Base-by-base conservation (phyloP, 1,140 invertebrate species). In the Lanistes nyassanus region DNA sequence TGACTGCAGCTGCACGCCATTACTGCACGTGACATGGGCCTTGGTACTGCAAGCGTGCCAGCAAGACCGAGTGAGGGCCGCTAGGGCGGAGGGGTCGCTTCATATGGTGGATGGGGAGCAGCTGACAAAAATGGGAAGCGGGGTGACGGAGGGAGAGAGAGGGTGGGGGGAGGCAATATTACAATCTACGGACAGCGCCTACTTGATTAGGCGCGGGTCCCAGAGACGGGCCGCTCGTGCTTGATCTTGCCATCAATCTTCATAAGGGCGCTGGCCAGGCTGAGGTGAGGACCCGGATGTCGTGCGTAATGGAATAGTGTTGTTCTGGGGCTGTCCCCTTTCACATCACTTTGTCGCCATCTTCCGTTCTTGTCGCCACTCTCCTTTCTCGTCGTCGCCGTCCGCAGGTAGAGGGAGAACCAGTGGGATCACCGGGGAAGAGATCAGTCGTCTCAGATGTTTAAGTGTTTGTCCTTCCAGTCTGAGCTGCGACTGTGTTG, bases 171-270 rank as follows among this genome's bases (percentile, higher is more conserved):
- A 31, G 29, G 58, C 56, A 64, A 31, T 64, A 51, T 64, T 62
- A 62, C 55, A 73, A 65, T 62, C 56, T 62, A 73, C 36, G 42
- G 71, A 73, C 56, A 73, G 71, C 47, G 71, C 56, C 42, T 62
- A 62, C 37, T 73, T 62, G 71, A 62, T 65, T 65, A 64, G 71
- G 71, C 60, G 36, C 39, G 56, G 60, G 3, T 37, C 51, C 7
- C 4, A 23, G 71, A 42, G 58, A 42, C 26, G 58, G 31, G 23
- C 34, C 68, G 26, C 51, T 42, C 42, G 53, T 51, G 56, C 51
- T 70, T 70, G 68, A 70, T 70, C 68, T 70, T n/a, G 23, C 68
- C 56, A 70, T 70, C 68, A 42, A 70, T 70, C 68, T 70, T 70
- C 68, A 70, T 70, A 70, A 55, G 37, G 68, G 55, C 68, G 37